These are phyloP conservation scores for Drosophila albomicans DNA, from an alignment of 1,140 invertebrate genomes.

Conservation along the genomic window DNA sequence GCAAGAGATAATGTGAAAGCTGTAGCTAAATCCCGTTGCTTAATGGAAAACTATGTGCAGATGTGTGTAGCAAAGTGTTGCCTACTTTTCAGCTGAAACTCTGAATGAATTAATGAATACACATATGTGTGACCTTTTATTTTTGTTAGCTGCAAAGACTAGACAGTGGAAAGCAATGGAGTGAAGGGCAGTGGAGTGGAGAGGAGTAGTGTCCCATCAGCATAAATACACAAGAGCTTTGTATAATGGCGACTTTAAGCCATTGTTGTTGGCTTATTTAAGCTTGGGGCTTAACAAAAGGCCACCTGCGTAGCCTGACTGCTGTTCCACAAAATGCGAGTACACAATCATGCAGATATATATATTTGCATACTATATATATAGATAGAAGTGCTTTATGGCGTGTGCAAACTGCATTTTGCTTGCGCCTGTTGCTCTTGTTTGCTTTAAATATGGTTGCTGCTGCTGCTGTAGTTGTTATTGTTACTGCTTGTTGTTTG, in stretches of 20 bases:
- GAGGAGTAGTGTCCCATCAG: background rate
- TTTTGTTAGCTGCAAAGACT: background rate
- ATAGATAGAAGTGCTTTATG: too few species aligned
- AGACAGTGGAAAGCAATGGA: slow-evolving; percentile 8
- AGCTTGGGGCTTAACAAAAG: slow-evolving; percentile 25
- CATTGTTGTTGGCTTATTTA: slow-evolving; percentile 31
- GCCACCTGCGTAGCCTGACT: slow-evolving; percentile 18
- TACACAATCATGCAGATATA: slow-evolving; percentile 5
- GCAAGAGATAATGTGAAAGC: slow-evolving; percentile 1
- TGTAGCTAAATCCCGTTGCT: slow-evolving; percentile 5
- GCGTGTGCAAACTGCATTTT: slow-evolving; percentile 6
- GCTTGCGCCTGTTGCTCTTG: slow-evolving; percentile 23
- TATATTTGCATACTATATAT: background rate
- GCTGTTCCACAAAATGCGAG: background rate
- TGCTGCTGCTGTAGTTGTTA: background rate
- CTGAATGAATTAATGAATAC: slow-evolving; percentile 22
- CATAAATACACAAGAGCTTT: slow-evolving; percentile 1
- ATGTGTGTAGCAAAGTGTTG: slow-evolving; percentile 32
- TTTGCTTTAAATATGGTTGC: background rate
- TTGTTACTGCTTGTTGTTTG: slow-evolving; percentile 23
- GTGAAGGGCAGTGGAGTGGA: too few species aligned
- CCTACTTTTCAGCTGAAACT: slow-evolving; percentile 37
- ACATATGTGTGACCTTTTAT: background rate
- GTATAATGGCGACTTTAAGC: slow-evolving; percentile 21
- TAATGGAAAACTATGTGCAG: slow-evolving; percentile 11